Evolutionary conservation across 2,797 vertebrate species (phyloP).

Genomic region (Epinephelus coioides): DNA sequence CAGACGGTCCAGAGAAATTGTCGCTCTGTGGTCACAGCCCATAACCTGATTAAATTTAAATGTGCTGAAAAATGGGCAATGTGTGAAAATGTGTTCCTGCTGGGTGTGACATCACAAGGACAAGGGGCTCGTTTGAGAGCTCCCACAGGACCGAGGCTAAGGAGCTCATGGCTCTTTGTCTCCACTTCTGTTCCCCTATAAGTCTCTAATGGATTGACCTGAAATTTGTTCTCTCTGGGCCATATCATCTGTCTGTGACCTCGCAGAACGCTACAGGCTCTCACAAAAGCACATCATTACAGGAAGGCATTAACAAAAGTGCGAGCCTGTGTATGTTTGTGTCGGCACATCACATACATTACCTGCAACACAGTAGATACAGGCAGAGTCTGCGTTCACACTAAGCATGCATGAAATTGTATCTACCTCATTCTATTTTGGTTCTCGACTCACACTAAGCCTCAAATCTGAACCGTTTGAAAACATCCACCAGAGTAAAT

Average conservation of each 20-base stretch:
- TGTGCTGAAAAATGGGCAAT: conserved; percentile 51
- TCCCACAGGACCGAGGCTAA: conserved; percentile 45
- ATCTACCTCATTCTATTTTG: not conserved
- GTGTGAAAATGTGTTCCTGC: conserved; percentile 49
- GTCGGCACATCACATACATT: not conserved
- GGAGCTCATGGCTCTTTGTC: conserved; percentile 58
- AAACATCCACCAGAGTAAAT: not conserved
- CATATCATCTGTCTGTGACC: conserved; percentile 30
- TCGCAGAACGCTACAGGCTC: not conserved
- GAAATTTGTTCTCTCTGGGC: conserved; percentile 45
- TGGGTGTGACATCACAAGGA: conserved; percentile 60
- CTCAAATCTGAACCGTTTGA: not conserved
- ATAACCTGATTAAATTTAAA: conserved; percentile 62
- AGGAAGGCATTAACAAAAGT: not conserved
- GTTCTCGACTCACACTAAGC: not conserved
- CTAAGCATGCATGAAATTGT: too few relatives aligned
- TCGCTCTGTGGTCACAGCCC: conserved; percentile 32
- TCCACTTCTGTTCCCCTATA: conserved; percentile 44
- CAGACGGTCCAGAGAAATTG: conserved; percentile 51
- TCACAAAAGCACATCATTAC: conserved; percentile 18
- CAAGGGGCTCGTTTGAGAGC: conserved; percentile 40
- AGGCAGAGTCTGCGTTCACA: not conserved
- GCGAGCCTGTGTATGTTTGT: not conserved
- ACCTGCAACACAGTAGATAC: not conserved
- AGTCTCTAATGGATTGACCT: conserved; percentile 55